A percentile compares a stretch with the other conserved stretches of the same genome.
Conservation (phyloP, 2,888 invertebrate species). For the Ethmia dodecea region DNA sequence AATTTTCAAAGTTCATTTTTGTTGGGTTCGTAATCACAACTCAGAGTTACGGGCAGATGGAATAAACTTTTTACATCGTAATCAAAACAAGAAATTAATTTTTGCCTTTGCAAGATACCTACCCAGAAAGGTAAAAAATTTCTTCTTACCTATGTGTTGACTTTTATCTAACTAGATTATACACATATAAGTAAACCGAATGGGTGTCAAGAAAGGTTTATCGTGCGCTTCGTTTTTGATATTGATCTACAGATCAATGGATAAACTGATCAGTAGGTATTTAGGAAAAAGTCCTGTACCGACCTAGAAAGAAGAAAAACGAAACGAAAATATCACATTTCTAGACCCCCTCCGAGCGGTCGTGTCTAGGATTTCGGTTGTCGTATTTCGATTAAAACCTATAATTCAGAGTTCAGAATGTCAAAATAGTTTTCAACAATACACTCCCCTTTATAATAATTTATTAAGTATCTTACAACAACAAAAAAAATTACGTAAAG, state of each 20-base stretch:
- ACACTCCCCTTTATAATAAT: slow-evolving; percentile 57
- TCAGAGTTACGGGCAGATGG: too few species aligned
- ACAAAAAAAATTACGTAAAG: slow-evolving; percentile 41
- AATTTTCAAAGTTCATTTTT: too few species aligned
- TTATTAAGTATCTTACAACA: slow-evolving; percentile 52
- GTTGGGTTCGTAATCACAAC: too few species aligned
- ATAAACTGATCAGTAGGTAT: too few species aligned
- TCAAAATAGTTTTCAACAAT: slow-evolving; percentile 48
- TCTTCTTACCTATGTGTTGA: slow-evolving; percentile 46
- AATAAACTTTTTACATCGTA: too few species aligned
- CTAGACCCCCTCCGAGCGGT: slow-evolving; percentile 42
- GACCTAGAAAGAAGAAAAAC: neutral
- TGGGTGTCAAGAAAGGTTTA: slow-evolving; percentile 2
- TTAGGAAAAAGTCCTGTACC: too few species aligned
- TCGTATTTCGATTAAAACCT: slow-evolving; percentile 31
- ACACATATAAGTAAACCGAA: slow-evolving; percentile 22
- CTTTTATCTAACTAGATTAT: slow-evolving; percentile 46
- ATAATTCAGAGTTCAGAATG: slow-evolving; percentile 43
- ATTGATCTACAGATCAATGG: too few species aligned
- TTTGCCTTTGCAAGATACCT: too few species aligned
- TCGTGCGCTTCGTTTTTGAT: neutral
- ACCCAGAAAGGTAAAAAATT: slow-evolving; percentile 69
- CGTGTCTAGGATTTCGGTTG: slow-evolving; percentile 54
- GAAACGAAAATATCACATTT: neutral
- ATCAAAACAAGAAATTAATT: too few species aligned